phyloP scores from a whole-genome alignment of 2,797 vertebrate genomes.

The Hylomyscus alleni region DNA sequence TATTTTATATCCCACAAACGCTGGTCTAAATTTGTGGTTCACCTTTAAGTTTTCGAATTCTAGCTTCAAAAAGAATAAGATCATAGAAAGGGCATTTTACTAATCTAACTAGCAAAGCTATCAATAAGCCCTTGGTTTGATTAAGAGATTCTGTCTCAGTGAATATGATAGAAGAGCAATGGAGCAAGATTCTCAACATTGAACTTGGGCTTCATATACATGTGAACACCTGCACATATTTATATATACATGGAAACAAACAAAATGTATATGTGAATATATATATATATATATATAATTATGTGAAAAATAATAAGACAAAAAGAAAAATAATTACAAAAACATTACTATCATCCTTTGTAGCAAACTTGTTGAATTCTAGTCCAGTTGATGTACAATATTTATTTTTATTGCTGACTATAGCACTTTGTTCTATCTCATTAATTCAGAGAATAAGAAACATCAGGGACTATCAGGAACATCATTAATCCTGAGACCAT shows the following conservation, averaged over 20 bases:
- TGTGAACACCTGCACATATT: not conserved
- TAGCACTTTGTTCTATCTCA: slow-evolving; percentile 78
- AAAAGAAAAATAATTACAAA: slow-evolving; percentile 31
- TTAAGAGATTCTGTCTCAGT: not conserved
- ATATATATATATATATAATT: not conserved
- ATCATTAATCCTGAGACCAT: slow-evolving; percentile 81
- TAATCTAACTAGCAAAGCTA: not conserved
- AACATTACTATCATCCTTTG: slow-evolving; percentile 54
- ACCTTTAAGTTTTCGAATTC: not conserved
- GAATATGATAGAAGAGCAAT: not conserved
- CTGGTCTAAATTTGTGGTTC: not conserved
- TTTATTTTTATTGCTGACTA: slow-evolving; percentile 84
- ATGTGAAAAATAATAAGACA: not conserved
- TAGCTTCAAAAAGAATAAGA: not conserved
- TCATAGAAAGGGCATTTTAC: not conserved
- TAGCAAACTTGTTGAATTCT: slow-evolving; percentile 78
- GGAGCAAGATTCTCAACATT: not conserved
- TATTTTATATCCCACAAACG: no score
- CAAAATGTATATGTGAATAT: not conserved
- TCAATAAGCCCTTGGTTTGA: not conserved
- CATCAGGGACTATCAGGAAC: slow-evolving; percentile 77
- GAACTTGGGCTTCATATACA: no score
- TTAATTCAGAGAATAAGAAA: slow-evolving; percentile 82
- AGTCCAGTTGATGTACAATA: slow-evolving; percentile 81
- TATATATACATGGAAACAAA: not conserved